Evolutionary conservation across 2,797 vertebrate species (phyloP).

Genomic region (Dicrostonyx torquatus): DNA sequence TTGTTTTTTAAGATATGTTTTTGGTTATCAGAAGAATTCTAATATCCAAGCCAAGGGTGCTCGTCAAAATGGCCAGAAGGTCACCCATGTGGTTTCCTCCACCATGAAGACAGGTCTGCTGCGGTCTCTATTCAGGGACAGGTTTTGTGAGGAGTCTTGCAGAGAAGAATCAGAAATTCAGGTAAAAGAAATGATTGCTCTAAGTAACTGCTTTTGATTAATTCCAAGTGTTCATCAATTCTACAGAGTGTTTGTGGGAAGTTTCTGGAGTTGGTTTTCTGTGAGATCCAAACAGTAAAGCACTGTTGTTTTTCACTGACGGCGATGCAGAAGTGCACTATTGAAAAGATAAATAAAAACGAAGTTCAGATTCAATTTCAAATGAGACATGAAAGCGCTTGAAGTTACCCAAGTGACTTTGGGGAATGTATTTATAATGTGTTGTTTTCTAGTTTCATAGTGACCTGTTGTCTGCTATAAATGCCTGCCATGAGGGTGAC

Average conservation of each 20-base stretch:
- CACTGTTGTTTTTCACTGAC: background rate
- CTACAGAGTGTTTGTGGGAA: background rate
- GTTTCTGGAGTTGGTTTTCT: background rate
- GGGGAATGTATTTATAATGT: conserved; percentile 50
- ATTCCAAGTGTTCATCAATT: background rate
- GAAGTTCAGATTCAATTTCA: background rate
- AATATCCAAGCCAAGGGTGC: conserved; percentile 91
- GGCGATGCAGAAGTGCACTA: background rate
- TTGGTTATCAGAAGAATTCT: conserved; percentile 93
- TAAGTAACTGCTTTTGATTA: background rate
- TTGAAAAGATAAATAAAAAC: background rate
- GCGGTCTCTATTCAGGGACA: conserved; percentile 90
- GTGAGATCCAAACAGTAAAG: background rate
- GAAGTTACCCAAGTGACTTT: conserved; percentile 23
- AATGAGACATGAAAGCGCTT: background rate
- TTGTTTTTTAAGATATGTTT: conserved; percentile 90
- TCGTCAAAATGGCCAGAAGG: conserved; percentile 85
- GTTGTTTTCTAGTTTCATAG: conserved; percentile 89
- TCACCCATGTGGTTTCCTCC: conserved; percentile 92
- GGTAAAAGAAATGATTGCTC: conserved; percentile 84
- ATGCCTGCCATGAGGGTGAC: conserved; percentile 91
- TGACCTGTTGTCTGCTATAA: conserved; percentile 90
- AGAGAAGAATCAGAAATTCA: conserved; percentile 90
- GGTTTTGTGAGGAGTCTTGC: conserved; percentile 87
- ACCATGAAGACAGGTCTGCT: conserved; percentile 88